Percentiles rank a stretch among this genome's conserved stretches.
Conservation (phyloP, 2,797 vertebrate genomes). For the Esox lucius region DNA sequence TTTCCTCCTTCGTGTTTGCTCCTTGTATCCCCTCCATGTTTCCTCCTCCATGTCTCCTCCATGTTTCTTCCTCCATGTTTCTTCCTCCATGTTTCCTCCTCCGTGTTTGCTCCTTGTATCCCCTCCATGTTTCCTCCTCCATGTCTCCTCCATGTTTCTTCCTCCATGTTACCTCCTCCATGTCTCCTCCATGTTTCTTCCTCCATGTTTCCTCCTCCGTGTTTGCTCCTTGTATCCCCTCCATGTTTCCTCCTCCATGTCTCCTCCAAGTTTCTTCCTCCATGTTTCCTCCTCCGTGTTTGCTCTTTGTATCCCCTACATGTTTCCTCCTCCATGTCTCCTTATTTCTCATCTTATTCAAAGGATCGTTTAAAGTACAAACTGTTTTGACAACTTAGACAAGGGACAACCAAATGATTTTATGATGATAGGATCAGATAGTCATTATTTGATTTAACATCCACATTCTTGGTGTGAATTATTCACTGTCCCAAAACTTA, state of each 20-base stretch:
- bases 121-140: slow-evolving; percentile 11
- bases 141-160: not conserved
- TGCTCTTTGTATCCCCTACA: not conserved
- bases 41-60: not conserved
- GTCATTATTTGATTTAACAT: too few species aligned
- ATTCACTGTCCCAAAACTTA: too few species aligned
- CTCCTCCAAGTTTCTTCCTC: not conserved
- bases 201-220: slow-evolving; percentile 8
- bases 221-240: not conserved
- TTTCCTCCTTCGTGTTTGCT: not conserved
- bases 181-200: not conserved
- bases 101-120: slow-evolving; percentile 7
- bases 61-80: not conserved
- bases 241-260: not conserved
- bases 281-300: slow-evolving; percentile 1
- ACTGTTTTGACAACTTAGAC: too few species aligned
- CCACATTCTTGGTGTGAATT: too few species aligned
- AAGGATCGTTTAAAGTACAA: not conserved
- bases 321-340: not conserved
- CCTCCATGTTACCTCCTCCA: not conserved
- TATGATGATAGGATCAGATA: too few species aligned
- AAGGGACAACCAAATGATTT: too few species aligned
- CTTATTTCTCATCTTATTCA: not conserved
- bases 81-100: not conserved
- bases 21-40: not conserved